Evolutionary conservation across 1,140 invertebrate genomes (phyloP).

Genomic region (Drosophila athabasca): DNA sequence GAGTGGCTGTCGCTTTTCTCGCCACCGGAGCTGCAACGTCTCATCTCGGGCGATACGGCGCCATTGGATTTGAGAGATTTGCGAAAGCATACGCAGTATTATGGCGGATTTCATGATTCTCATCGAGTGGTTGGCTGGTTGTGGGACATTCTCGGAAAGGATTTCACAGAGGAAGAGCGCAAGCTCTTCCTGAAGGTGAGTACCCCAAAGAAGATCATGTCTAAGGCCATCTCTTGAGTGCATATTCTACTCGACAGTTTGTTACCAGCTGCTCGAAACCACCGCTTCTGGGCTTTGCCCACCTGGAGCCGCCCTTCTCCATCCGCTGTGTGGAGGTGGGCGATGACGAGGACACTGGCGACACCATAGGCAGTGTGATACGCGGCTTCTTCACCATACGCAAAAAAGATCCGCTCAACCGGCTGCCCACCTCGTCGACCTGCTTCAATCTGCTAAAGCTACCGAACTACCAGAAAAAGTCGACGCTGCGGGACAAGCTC

Average conservation of each 20-base stretch:
- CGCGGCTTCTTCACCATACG: slow-evolving; percentile 99
- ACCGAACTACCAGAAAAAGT: slow-evolving; percentile 99
- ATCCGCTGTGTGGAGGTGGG: slow-evolving; percentile 99
- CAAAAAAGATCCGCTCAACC: slow-evolving; percentile 96
- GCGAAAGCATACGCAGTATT: slow-evolving; percentile 97
- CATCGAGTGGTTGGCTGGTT: slow-evolving; percentile 99
- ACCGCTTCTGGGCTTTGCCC: slow-evolving; percentile 97
- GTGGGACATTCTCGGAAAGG: slow-evolving; percentile 98
- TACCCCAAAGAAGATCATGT: background rate
- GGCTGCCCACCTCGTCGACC: slow-evolving; percentile 98
- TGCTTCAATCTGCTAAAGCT: slow-evolving; percentile 99
- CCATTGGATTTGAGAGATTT: slow-evolving; percentile 96
- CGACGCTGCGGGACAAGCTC: slow-evolving; percentile 96
- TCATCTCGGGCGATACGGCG: slow-evolving; percentile 96
- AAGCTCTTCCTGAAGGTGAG: slow-evolving; percentile 95
- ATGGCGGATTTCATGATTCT: slow-evolving; percentile 99
- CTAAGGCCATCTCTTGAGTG: background rate
- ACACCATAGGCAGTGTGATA: slow-evolving; percentile 92
- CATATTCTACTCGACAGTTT: slow-evolving; percentile 88
- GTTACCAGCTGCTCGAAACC: slow-evolving; percentile 98
- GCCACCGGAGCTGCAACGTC: slow-evolving; percentile 96
- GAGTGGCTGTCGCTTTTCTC: slow-evolving; percentile 98
- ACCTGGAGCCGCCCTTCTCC: slow-evolving; percentile 99
- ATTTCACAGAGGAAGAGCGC: slow-evolving; percentile 96
- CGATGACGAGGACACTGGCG: slow-evolving; percentile 96